Conservation (phyloP, 2,888 invertebrate genomes). For the Sphaerophoria rueppellii region DNA sequence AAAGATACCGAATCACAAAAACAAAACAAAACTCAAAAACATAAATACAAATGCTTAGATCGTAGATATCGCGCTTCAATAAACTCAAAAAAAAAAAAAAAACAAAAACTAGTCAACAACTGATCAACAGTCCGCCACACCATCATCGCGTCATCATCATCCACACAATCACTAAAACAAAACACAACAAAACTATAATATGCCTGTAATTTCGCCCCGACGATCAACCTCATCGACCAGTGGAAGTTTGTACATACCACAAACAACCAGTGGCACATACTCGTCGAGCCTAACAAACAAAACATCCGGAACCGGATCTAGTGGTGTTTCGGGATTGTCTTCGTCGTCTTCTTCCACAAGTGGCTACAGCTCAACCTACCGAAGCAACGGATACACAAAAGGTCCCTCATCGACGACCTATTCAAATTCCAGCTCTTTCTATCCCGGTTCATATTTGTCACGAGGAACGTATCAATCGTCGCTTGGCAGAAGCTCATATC, state of each 20-base stretch:
- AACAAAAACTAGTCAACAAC: constrained; percentile 54
- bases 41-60: constrained; percentile 23
- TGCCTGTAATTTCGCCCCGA: constrained; percentile 83
- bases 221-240: constrained; percentile 81
- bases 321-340: constrained; percentile 53
- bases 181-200: constrained; percentile 78
- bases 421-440: constrained; percentile 75
- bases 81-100: background rate
- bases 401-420: constrained; percentile 73
- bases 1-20: constrained; percentile 14
- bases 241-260: constrained; percentile 81
- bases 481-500: constrained; percentile 75
- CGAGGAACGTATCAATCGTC: constrained; percentile 76
- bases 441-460: constrained; percentile 77
- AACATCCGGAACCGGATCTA: constrained; percentile 46
- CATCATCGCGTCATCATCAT: constrained; percentile 19
- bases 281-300: constrained; percentile 71
- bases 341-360: constrained; percentile 74
- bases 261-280: constrained; percentile 78
- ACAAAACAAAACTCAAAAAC: background rate
- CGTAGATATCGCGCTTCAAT: background rate
- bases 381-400: constrained; percentile 74
- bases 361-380: constrained; percentile 77
- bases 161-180: constrained; percentile 4
- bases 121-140: constrained; percentile 44